Evolutionary conservation across 2,113 vertebrate species (phyloP).

Genomic region (Holacanthus passer): DNA sequence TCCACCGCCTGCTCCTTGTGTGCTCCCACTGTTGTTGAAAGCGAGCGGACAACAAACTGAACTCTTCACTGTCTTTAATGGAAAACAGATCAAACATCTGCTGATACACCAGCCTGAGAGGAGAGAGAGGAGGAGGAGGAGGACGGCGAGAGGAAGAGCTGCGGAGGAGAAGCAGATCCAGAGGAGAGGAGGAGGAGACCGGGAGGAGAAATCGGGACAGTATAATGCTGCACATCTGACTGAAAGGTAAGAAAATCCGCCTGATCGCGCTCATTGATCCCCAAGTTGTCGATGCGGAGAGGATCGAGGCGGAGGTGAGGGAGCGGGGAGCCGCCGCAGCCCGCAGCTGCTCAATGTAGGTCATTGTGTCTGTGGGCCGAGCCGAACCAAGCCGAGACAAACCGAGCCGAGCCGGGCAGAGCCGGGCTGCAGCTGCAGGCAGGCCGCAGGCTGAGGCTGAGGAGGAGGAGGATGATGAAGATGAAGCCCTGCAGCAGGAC

Average conservation of each 20-base stretch:
- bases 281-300: constrained; percentile 30
- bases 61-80: background rate
- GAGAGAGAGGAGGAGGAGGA: background rate
- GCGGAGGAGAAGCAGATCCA: constrained; percentile 2
- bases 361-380: constrained; percentile 78
- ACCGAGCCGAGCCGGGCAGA: constrained; percentile 45
- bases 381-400: constrained; percentile 45
- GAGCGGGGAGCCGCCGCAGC: constrained; percentile 25
- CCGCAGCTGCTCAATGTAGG: constrained; percentile 68
- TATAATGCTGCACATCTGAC: constrained; percentile 70
- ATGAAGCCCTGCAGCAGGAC: constrained; percentile 41
- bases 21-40: constrained; percentile 35
- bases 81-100: background rate
- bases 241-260: constrained; percentile 70
- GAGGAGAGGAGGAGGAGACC: constrained; percentile 16
- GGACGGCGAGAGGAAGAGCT: constrained; percentile 8
- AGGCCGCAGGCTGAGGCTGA: constrained; percentile 61
- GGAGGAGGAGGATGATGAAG: constrained; percentile 3
- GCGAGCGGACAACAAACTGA: background rate
- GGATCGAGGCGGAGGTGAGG: constrained; percentile 11
- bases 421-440: constrained; percentile 41
- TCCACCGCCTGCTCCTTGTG: constrained; percentile 47
- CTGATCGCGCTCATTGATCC: constrained; percentile 31
- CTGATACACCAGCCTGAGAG: background rate
- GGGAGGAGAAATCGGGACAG: constrained; percentile 23